Evolutionary conservation across 2,888 invertebrate genomes (phyloP), one percentile per base, ranked within the genome.

Genomic region (Danaus chrysippus): DNA sequence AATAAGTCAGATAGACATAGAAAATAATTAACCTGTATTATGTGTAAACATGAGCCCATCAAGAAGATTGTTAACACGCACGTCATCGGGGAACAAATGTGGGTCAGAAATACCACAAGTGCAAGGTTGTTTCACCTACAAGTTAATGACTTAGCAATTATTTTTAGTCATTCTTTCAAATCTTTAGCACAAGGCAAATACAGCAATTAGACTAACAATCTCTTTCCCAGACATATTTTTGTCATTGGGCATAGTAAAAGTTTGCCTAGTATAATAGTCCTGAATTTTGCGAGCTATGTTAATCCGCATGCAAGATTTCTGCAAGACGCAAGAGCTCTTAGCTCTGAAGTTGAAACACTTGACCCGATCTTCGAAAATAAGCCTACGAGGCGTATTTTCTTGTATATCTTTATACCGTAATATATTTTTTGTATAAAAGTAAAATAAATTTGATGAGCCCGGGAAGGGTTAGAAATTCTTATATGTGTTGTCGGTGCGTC

Each of bases 31-130:
- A 75, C 77, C 77, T 74, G 77, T 81, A 78, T 83, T 70, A 83
- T 82, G 82, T 84, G 85, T 83, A 82, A 85, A 83, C 83, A 83
- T 83, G 82, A 77, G 75, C 78, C 73, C 76, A 79, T 82, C 76
- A 76, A 77, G 77, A 77, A 73, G 86, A 87, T 84, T 85, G 84
- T 81, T 70, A 69, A 73, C 81, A 83, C 79, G 84, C 86, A 87
- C 85, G 84, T 79, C 67, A 76, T 58, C 71, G 68, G 71, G 55
- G 67, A 70, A 70, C 68, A 70, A 73, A 81, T 78, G 76, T 80
- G 77, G 80, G 82, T 82, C 80, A 78, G 63, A 73, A 71, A 68
- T 74, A 71, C 74, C 66, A 70, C 68, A 70, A 73, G 68, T 74
- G 76, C 75, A 76, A 76, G 73, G 78, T 78, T 80, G 81, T 75